Base-by-base conservation (phyloP, 2,797 vertebrate genomes). In the Eidolon dupreanum region DNA sequence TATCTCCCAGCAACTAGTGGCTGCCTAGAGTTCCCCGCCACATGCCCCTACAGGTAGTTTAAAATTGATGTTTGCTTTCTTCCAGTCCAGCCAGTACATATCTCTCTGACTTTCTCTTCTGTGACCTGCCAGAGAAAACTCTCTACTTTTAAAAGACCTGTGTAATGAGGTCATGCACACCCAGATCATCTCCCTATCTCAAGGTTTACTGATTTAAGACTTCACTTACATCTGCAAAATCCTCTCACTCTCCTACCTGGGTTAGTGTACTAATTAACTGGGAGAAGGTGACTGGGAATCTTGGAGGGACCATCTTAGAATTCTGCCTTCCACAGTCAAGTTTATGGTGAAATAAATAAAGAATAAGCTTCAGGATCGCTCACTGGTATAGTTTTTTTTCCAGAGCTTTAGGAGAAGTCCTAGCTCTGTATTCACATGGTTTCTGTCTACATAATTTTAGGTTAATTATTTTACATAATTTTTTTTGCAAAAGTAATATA, bases 281-380 rank as follows among this genome's bases (percentile, higher is more conserved):
- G 43, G n/a, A 83, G 41, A 83, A 71, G 1, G 8, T 43, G 5
- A 2, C 16, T 53, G 74, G 11, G 19, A 74, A 36, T 28, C 38
- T 26, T 68, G 12, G 26, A 1, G 8, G 43, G 9, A 57, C 16
- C 4, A 4, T 61, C 7, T 91, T 26, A 85, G 46, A 33, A 66
- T 71, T 93, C 36, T 28, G 3, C 15, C 24, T 38, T 5, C 31
- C 36, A 15, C 6, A 28, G 11, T 49, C 16, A 84, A 46, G 10
- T n/a, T 79, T 36, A 17, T 5, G 53, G 33, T 81, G 36, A 96
- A 90, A 43, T 55, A 22, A 89, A 61, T 36, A 55, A 73, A 93
- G 12, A 55, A 2, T 51, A 17, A 46, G 24, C 12, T 88, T 87
- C 17, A 38, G 38, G 53, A 1, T 28, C 16, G 8, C 5, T 68